Percentiles rank a stretch among this genome's conserved stretches.
phyloP scores from a whole-genome alignment of 1,140 invertebrate species.

The Drosophila seguyi region DNA sequence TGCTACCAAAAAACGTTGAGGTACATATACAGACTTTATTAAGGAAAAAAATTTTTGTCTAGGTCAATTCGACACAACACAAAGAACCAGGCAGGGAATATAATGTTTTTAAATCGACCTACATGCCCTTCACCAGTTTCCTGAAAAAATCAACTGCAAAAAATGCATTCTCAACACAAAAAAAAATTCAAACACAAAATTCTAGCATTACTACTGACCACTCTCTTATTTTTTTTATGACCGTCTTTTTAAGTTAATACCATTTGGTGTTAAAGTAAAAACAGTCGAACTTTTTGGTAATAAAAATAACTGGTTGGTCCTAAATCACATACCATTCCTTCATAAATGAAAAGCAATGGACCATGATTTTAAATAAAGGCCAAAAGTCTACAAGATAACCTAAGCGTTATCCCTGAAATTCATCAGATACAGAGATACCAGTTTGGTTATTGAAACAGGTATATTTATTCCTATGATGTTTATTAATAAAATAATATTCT shows the following conservation, averaged over 20 bases:
- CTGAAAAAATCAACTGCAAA: background rate
- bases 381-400: no score
- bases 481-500: no score
- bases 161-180: background rate
- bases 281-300: no score
- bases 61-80: background rate
- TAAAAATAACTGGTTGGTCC: no score
- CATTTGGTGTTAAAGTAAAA: background rate
- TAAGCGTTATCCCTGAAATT: no score
- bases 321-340: no score
- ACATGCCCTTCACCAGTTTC: background rate
- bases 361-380: no score
- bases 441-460: no score
- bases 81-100: no score
- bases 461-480: no score
- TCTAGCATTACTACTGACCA: background rate
- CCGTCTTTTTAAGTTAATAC: background rate
- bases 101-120: background rate
- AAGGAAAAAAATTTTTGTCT: background rate
- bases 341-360: no score
- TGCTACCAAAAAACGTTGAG: background rate
- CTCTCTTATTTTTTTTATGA: background rate
- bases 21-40: background rate
- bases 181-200: background rate
- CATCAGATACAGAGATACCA: no score